Evolutionary conservation across 2,113 vertebrate genomes (phyloP).

Genomic region (Indri indri): DNA sequence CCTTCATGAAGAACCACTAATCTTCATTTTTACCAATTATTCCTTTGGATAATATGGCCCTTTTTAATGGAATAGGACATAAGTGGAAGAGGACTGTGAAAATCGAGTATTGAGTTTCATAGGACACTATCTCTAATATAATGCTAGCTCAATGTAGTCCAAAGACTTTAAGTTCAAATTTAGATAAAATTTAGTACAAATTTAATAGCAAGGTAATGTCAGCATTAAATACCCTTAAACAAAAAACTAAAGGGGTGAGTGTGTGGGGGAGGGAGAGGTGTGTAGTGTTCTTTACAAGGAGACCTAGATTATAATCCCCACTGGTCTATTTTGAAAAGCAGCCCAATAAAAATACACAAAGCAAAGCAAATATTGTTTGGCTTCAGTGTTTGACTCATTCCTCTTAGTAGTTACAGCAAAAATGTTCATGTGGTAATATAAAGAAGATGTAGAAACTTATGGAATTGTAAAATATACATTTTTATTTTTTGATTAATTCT

Average conservation of each 20-base stretch:
- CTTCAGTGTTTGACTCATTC: not conserved
- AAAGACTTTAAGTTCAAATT: not conserved
- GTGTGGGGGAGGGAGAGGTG: not conserved
- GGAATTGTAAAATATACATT: not conserved
- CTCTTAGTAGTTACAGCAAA: constrained; percentile 2
- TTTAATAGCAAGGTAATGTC: constrained; percentile 29
- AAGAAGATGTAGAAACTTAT: constrained; percentile 16
- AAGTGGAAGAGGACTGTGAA: not conserved
- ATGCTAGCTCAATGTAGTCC: not conserved
- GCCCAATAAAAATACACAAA: not conserved
- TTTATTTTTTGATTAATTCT: not conserved
- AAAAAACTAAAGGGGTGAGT: not conserved
- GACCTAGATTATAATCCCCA: not conserved
- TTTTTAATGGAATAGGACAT: constrained; percentile 21
- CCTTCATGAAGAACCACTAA: not conserved
- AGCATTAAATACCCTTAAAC: not conserved
- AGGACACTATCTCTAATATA: not conserved
- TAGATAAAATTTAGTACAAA: constrained; percentile 40
- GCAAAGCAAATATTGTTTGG: not conserved
- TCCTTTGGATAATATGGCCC: not conserved
- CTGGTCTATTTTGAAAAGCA: constrained; percentile 22
- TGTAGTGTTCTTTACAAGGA: not conserved
- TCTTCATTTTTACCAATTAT: constrained; percentile 16
- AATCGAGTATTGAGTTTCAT: not conserved
- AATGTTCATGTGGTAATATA: constrained; percentile 36